Evolutionary conservation across 2,113 vertebrate species (phyloP).

Genomic region (Thamnophis sirtalis): DNA sequence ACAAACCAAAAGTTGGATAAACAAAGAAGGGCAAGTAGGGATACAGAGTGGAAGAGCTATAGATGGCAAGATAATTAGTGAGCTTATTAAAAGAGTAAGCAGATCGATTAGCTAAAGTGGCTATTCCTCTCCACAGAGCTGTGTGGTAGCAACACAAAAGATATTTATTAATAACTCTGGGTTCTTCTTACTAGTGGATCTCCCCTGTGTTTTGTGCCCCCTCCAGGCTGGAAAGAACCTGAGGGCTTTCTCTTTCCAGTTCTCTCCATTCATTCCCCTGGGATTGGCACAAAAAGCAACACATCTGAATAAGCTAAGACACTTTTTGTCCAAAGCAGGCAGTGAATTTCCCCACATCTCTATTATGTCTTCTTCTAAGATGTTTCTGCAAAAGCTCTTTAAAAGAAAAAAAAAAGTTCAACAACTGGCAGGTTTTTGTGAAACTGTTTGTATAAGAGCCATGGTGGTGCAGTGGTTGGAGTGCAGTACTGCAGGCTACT

Average conservation of each 20-base stretch:
- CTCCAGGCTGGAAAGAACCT: slow-evolving; percentile 7
- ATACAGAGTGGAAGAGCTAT: neutral
- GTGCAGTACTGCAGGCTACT: too few species aligned
- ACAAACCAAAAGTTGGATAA: slow-evolving; percentile 5
- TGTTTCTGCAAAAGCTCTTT: neutral
- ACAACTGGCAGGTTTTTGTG: neutral
- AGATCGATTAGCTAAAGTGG: slow-evolving; percentile 7
- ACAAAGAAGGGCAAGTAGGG: neutral
- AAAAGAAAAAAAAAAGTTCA: neutral
- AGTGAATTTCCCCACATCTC: neutral
- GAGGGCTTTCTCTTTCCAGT: neutral
- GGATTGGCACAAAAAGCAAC: neutral
- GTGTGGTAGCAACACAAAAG: neutral
- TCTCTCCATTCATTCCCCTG: neutral
- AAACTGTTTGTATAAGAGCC: neutral
- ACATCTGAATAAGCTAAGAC: slow-evolving; percentile 18
- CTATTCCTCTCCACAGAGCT: neutral
- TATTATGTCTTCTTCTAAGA: neutral
- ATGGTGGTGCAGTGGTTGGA: too few species aligned
- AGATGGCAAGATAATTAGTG: slow-evolving; percentile 18
- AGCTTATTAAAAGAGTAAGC: slow-evolving; percentile 24
- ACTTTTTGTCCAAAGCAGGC: neutral
- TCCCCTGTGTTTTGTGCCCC: slow-evolving; percentile 5
- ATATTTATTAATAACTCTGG: slow-evolving; percentile 9
- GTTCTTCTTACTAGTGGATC: neutral